These are phyloP conservation scores for Galemys pyrenaicus DNA, from an alignment of 2,113 vertebrate species.

Conservation along the genomic window DNA sequence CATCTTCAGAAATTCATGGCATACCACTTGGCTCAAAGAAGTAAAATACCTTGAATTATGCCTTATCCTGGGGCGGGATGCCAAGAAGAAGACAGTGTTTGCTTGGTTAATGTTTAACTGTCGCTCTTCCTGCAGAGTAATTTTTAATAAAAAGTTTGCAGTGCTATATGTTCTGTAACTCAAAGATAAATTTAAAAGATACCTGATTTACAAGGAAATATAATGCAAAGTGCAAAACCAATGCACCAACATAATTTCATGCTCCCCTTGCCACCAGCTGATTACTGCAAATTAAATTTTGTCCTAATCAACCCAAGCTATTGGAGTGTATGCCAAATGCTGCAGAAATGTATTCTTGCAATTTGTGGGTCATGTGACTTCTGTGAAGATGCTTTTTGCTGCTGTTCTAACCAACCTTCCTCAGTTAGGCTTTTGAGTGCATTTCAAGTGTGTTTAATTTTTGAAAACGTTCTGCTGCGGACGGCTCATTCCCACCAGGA, in stretches of 20 bases:
- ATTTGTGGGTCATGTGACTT: constrained; percentile 44
- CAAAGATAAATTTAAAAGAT: constrained; percentile 67
- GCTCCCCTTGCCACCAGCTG: constrained; percentile 57
- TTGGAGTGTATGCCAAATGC: constrained; percentile 42
- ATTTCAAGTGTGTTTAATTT: constrained; percentile 67
- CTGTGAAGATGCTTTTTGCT: constrained; percentile 22
- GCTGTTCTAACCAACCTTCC: constrained; percentile 51
- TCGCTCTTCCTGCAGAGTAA: constrained; percentile 52
- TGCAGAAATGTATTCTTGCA: constrained; percentile 47
- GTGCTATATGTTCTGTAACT: constrained; percentile 63
- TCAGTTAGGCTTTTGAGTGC: constrained; percentile 49
- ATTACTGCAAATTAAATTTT: constrained; percentile 76
- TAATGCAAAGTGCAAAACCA: constrained; percentile 54
- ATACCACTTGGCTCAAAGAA: constrained; percentile 40
- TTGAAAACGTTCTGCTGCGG: constrained; percentile 40
- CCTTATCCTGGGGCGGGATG: constrained; percentile 59
- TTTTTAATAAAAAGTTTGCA: constrained; percentile 73
- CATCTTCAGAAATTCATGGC: constrained; percentile 52
- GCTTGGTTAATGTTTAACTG: constrained; percentile 71
- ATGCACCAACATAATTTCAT: constrained; percentile 60
- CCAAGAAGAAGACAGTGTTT: constrained; percentile 35
- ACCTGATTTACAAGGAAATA: constrained; percentile 49
- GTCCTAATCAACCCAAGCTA: constrained; percentile 66
- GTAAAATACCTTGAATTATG: constrained; percentile 76
- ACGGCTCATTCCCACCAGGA: constrained; percentile 57